phyloP scores from a whole-genome alignment of 1,140 invertebrate genomes.

The Micrasema longulum region DNA sequence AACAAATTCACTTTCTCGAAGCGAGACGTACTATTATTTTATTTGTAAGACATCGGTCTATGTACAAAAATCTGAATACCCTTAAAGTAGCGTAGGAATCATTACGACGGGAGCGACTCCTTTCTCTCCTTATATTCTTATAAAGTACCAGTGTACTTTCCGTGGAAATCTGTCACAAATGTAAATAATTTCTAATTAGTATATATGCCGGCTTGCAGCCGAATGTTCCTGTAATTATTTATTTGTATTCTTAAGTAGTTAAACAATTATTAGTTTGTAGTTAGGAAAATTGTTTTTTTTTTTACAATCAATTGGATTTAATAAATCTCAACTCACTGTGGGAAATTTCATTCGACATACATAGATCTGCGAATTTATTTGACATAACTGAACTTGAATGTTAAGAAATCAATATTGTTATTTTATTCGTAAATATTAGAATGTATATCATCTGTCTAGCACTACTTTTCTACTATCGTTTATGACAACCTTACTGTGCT shows the following conservation, averaged over 20 bases:
- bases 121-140: neutral
- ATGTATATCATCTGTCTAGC: conserved; percentile 3
- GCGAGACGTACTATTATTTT: conserved; percentile 29
- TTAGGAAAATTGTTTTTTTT: conserved; percentile 53
- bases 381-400: neutral
- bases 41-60: neutral
- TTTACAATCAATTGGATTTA: conserved; percentile 27
- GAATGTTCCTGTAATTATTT: conserved; percentile 55
- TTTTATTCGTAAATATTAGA: neutral
- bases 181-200: conserved; percentile 38
- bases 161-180: conserved; percentile 31
- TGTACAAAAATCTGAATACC: neutral
- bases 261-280: conserved; percentile 51
- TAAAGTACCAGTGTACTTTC: too few relatives aligned
- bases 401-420: conserved; percentile 13
- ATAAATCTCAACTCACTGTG: conserved; percentile 33
- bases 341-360: conserved; percentile 2
- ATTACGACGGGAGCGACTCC: conserved; percentile 21
- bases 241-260: conserved; percentile 50
- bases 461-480: neutral
- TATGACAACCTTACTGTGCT: neutral
- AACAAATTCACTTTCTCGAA: conserved; percentile 18
- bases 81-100: neutral
- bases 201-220: conserved; percentile 46
- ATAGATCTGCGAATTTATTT: conserved; percentile 20